Percentiles rank a stretch among this genome's conserved stretches.
Conservation (phyloP, 2,113 vertebrate species). For the Lates calcarifer region DNA sequence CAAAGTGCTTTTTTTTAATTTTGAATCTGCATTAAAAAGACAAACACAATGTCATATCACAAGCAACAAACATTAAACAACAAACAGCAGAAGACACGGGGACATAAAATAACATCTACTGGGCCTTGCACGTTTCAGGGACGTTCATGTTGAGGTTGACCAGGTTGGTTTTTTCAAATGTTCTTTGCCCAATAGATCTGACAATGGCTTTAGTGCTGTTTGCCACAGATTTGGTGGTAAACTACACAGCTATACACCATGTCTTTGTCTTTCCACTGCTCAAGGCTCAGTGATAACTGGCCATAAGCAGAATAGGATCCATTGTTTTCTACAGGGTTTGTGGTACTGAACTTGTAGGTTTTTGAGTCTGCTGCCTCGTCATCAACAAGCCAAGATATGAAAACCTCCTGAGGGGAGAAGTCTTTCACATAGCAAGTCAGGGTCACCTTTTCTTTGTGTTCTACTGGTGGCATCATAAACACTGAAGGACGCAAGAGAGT, state of each 20-base stretch:
- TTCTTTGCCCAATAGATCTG: slow-evolving; percentile 71
- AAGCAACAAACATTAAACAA: slow-evolving; percentile 71
- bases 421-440: slow-evolving; percentile 86
- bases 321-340: slow-evolving; percentile 47
- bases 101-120: slow-evolving; percentile 68
- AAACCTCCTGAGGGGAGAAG: slow-evolving; percentile 80
- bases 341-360: slow-evolving; percentile 52
- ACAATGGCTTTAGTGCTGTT: slow-evolving; percentile 56
- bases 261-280: slow-evolving; percentile 52
- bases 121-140: slow-evolving; percentile 66
- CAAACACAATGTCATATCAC: slow-evolving; percentile 67
- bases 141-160: slow-evolving; percentile 78
- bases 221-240: slow-evolving; percentile 74
- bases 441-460: slow-evolving; percentile 67
- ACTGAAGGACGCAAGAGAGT: slow-evolving; percentile 66
- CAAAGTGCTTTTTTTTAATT: slow-evolving; percentile 72
- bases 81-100: slow-evolving; percentile 67
- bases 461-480: slow-evolving; percentile 79
- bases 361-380: slow-evolving; percentile 48
- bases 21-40: slow-evolving; percentile 75
- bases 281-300: slow-evolving; percentile 60
- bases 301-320: slow-evolving; percentile 74
- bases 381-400: slow-evolving; percentile 81
- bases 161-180: slow-evolving; percentile 46
- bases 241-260: slow-evolving; percentile 77